Percentiles rank a stretch among this genome's conserved stretches.
Evolutionary conservation across 2,113 vertebrate species (phyloP).

Genomic region (Raphicerus campestris): DNA sequence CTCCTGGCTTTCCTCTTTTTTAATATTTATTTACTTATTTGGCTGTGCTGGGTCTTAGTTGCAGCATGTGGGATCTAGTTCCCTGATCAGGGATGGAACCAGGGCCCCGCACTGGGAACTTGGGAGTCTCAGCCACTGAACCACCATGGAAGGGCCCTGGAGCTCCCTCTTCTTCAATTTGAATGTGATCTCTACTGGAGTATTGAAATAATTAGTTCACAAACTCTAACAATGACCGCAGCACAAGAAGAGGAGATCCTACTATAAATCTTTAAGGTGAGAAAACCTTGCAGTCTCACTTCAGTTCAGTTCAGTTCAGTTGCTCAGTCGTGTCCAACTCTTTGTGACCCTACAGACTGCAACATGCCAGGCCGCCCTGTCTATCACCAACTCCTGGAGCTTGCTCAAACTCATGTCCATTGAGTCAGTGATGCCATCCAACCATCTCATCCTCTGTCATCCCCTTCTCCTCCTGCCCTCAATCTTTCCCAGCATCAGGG

Average conservation of each 20-base stretch:
- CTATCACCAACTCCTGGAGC: not conserved
- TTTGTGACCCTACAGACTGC: rapidly evolving
- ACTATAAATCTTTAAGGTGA: not conserved
- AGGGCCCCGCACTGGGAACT: not conserved
- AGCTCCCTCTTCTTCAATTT: not conserved
- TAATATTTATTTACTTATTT: not conserved
- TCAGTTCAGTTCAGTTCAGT: not conserved
- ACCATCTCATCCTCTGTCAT: not conserved
- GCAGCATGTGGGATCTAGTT: not conserved
- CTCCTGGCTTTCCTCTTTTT: not conserved
- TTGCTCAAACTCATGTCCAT: not conserved
- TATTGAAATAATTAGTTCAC: not conserved
- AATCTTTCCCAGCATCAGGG: not conserved
- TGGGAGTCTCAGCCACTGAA: not conserved
- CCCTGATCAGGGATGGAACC: not conserved
- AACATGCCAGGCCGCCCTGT: rapidly evolving
- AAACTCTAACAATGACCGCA: not conserved
- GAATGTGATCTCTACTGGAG: not conserved
- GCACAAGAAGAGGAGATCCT: not conserved
- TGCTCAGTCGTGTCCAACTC: not conserved
- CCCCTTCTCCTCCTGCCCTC: not conserved
- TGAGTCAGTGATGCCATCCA: not conserved
- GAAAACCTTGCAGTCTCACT: not conserved
- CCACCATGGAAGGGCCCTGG: not conserved
- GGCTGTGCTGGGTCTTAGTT: not conserved